Percentiles rank a stretch among this genome's conserved stretches.
Evolutionary conservation across 2,113 vertebrate genomes (phyloP).

Genomic region (Pogona vitticeps): DNA sequence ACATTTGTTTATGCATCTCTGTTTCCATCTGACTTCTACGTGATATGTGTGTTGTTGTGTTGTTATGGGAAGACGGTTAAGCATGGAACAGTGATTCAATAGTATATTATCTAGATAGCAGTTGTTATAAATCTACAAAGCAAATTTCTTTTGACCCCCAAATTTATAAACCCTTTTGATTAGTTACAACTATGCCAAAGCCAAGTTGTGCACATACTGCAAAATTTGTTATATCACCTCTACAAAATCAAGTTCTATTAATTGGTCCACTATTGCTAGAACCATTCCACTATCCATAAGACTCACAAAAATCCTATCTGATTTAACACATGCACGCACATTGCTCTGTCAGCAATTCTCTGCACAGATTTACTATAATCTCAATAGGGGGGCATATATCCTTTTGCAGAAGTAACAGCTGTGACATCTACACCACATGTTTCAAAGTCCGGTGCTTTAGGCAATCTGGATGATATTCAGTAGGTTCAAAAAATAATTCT

Average conservation of each 20-base stretch:
- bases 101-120: background rate
- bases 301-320: background rate
- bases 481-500: background rate
- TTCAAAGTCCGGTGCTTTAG: conserved; percentile 3
- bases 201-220: background rate
- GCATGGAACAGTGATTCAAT: background rate
- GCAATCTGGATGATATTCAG: background rate
- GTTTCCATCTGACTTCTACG: background rate
- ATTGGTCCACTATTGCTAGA: background rate
- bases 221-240: background rate
- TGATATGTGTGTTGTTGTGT: background rate
- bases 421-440: background rate
- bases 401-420: background rate
- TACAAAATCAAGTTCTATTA: background rate
- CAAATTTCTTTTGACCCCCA: no score
- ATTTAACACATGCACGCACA: background rate
- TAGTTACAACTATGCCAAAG: background rate
- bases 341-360: background rate
- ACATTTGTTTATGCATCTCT: no score
- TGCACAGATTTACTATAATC: background rate
- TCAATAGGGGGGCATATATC: background rate
- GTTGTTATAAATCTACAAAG: background rate
- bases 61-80: background rate
- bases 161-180: background rate
- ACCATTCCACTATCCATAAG: background rate